These are phyloP conservation scores for Strigamia maritima DNA, from an alignment of 2,888 invertebrate genomes.

Conservation along the genomic window DNA sequence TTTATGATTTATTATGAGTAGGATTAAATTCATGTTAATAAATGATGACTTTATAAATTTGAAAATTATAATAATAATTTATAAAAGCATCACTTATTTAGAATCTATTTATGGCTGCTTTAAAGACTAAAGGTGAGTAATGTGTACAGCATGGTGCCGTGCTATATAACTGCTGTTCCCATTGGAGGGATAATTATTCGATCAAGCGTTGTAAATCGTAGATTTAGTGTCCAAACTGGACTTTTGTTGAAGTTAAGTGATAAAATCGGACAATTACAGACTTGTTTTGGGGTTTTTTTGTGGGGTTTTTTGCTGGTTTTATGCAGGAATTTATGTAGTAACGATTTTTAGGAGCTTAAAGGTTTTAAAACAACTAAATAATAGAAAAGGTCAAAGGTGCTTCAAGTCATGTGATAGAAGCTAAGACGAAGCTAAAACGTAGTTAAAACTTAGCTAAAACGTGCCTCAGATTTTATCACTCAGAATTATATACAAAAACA, in stretches of 20 bases:
- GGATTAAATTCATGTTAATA: too few relatives aligned
- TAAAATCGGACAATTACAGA: not conserved
- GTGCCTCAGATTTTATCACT: too few relatives aligned
- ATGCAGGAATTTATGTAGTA: not conserved
- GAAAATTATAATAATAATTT: too few relatives aligned
- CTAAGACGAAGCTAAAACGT: too few relatives aligned
- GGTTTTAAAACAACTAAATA: too few relatives aligned
- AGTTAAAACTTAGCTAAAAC: too few relatives aligned
- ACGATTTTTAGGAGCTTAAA: too few relatives aligned
- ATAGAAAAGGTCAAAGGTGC: too few relatives aligned
- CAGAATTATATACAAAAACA: too few relatives aligned
- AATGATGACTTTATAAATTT: too few relatives aligned
- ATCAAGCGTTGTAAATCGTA: not conserved
- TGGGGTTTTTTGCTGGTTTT: not conserved
- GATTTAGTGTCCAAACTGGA: not conserved
- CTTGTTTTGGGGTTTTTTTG: not conserved
- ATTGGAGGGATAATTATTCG: not conserved
- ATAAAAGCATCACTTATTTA: not conserved
- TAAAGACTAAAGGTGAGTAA: not conserved
- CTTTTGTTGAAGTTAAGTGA: not conserved
- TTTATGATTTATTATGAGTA: too few relatives aligned
- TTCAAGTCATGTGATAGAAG: too few relatives aligned
- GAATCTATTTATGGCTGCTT: not conserved
- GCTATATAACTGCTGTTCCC: not conserved
- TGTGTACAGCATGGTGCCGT: not conserved